Evolutionary conservation across 1,140 invertebrate species (phyloP).

Genomic region (Macrobrachium nipponense): DNA sequence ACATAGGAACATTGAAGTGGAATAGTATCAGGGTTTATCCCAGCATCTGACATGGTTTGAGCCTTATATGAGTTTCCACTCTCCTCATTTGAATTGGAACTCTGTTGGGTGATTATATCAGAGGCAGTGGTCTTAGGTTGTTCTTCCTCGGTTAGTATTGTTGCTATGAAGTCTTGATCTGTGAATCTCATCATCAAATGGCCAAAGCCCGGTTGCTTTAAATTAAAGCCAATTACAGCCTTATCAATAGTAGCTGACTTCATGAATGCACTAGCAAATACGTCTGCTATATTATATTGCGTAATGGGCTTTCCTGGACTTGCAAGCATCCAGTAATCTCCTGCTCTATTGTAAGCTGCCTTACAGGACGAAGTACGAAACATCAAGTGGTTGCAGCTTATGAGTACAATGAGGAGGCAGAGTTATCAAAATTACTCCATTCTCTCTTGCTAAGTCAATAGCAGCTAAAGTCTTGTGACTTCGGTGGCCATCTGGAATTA

Average conservation of each 20-base stretch:
- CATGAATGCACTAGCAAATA: conserved; percentile 66
- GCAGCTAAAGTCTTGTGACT: too few species aligned
- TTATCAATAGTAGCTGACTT: conserved; percentile 67
- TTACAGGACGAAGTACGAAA: conserved; percentile 68
- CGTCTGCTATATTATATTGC: conserved; percentile 55
- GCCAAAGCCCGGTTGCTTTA: conserved; percentile 67
- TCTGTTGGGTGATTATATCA: too few species aligned
- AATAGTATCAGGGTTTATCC: background rate
- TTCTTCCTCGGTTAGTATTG: background rate
- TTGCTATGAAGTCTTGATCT: conserved; percentile 62
- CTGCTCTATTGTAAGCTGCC: conserved; percentile 64
- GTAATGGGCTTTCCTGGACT: conserved; percentile 55
- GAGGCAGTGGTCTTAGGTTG: background rate
- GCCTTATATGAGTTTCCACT: too few species aligned
- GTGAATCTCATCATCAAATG: conserved; percentile 67
- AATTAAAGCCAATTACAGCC: conserved; percentile 67
- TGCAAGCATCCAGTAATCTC: background rate
- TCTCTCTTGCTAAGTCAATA: too few species aligned
- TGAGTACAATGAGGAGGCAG: conserved; percentile 68
- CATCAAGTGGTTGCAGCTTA: conserved; percentile 68
- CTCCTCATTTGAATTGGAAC: too few species aligned
- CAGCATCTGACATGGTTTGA: too few species aligned
- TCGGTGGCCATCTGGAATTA: too few species aligned
- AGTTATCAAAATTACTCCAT: background rate
- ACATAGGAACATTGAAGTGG: conserved; percentile 1